phyloP scores from a whole-genome alignment of 92 coral and sea anemone genomes.

The Parazoanthus darwini region DNA sequence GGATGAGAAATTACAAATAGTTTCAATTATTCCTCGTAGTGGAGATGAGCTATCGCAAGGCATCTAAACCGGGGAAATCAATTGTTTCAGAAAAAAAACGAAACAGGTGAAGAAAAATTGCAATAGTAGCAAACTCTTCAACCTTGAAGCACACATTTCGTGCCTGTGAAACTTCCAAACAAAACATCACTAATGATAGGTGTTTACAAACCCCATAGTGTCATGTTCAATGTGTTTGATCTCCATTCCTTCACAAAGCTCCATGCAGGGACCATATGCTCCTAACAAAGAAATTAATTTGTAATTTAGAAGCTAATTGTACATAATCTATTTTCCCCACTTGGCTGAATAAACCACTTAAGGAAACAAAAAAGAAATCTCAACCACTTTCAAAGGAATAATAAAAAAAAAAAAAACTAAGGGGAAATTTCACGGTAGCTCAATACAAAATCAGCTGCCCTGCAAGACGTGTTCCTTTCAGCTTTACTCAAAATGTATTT shows the following conservation, averaged over 20 bases:
- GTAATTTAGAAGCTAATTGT: background rate
- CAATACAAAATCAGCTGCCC: too few species aligned
- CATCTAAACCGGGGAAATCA: background rate
- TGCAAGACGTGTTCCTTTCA: too few species aligned
- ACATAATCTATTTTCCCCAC: background rate
- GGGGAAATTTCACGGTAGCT: too few species aligned
- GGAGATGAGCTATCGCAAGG: background rate
- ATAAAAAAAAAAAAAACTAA: too few species aligned
- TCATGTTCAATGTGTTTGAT: constrained; percentile 90
- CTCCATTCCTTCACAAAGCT: constrained; percentile 84
- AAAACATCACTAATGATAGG: background rate
- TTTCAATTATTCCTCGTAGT: background rate
- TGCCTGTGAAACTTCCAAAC: background rate
- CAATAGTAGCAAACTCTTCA: too few species aligned
- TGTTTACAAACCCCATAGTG: constrained; percentile 78
- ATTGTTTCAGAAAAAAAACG: background rate
- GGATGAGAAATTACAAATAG: background rate
- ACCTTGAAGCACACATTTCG: background rate
- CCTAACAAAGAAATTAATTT: constrained; percentile 47
- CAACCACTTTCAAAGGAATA: too few species aligned
- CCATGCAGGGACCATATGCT: constrained; percentile 70
- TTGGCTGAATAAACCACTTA: background rate
- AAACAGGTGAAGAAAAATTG: background rate
- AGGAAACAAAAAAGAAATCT: background rate
- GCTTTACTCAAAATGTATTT: too few species aligned